Conservation (phyloP, 1,140 invertebrate genomes). For the Belonocnema kinseyi region DNA sequence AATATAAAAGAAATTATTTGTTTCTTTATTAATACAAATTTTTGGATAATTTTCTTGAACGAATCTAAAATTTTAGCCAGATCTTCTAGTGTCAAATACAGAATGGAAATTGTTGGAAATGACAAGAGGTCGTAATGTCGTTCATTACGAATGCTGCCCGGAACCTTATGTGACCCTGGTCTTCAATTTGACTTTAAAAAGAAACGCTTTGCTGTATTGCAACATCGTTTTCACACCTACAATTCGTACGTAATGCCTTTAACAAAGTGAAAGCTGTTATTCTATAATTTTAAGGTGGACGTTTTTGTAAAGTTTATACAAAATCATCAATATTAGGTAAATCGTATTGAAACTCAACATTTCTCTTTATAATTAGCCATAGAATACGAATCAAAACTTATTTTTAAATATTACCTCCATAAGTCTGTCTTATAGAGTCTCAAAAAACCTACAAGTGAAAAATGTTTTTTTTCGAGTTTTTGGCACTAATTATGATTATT, state of each 20-base stretch:
- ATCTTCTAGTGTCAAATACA: slow-evolving; percentile 66
- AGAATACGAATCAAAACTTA: too few relatives aligned
- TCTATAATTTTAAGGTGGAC: too few relatives aligned
- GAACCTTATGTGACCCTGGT: slow-evolving; percentile 78
- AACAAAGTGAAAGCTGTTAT: not conserved
- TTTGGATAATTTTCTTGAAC: not conserved
- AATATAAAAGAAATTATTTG: not conserved
- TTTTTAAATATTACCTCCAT: too few relatives aligned
- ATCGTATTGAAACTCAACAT: too few relatives aligned
- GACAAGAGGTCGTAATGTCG: slow-evolving; percentile 64
- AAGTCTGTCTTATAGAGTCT: too few relatives aligned
- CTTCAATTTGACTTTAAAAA: slow-evolving; percentile 75
- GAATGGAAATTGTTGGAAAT: slow-evolving; percentile 79
- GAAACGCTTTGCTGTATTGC: slow-evolving; percentile 79
- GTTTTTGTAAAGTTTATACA: too few relatives aligned
- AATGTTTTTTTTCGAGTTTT: too few relatives aligned
- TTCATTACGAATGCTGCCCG: slow-evolving; percentile 75
- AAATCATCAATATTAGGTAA: too few relatives aligned
- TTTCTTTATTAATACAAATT: not conserved
- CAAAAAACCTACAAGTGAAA: too few relatives aligned
- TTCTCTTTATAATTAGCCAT: too few relatives aligned
- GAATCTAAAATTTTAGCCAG: slow-evolving; percentile 37
- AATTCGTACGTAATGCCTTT: slow-evolving; percentile 70
- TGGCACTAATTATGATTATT: too few relatives aligned
- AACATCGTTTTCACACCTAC: slow-evolving; percentile 80